Conservation (phyloP, 2,113 vertebrate genomes). For the Dolichotis patagonum region DNA sequence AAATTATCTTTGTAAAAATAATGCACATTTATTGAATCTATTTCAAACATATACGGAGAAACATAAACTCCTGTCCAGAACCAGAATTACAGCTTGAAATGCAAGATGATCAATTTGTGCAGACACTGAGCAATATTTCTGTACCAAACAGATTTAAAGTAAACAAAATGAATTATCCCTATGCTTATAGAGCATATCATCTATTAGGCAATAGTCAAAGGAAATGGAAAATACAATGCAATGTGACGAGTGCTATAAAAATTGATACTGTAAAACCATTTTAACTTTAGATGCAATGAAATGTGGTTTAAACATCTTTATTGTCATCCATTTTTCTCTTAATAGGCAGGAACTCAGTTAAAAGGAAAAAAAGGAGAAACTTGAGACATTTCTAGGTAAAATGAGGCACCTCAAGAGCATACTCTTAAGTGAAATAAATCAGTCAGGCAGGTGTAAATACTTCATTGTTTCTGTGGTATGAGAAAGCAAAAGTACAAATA, state of each 20-base stretch:
- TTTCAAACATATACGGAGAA: conserved; percentile 2
- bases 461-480: neutral
- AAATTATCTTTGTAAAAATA: conserved; percentile 31
- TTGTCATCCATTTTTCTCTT: neutral
- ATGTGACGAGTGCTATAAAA: conserved; percentile 37
- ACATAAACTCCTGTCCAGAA: neutral
- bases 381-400: neutral
- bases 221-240: conserved; percentile 43
- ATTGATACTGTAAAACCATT: conserved; percentile 55
- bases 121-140: neutral
- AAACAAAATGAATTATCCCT: conserved; percentile 44
- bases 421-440: neutral
- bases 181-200: conserved; percentile 11
- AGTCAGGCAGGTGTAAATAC: neutral
- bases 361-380: neutral
- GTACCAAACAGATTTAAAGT: conserved; percentile 31
- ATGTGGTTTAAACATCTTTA: conserved; percentile 46
- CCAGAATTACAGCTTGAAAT: neutral
- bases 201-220: conserved; percentile 39
- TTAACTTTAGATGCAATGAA: conserved; percentile 28
- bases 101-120: neutral
- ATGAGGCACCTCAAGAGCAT: neutral
- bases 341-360: too few relatives aligned
- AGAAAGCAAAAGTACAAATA: neutral
- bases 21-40: conserved; percentile 1